Conservation (phyloP, 2,888 invertebrate genomes). For the Calliopum simillimum region DNA sequence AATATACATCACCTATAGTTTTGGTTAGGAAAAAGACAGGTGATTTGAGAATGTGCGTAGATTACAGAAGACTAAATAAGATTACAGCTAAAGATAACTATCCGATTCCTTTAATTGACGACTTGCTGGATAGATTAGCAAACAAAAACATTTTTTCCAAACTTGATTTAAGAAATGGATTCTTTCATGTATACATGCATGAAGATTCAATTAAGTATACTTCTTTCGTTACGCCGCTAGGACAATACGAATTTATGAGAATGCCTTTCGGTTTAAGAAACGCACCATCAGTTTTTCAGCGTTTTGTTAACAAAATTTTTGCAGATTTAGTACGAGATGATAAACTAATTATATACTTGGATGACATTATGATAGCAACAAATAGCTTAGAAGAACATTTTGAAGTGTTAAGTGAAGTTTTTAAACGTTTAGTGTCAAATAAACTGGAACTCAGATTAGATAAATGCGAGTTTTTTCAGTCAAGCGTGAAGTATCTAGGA, state of each 20-base stretch:
- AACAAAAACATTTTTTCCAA: slow-evolving; percentile 30
- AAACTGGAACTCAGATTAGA: slow-evolving; percentile 16
- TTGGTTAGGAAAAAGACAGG: too few species aligned
- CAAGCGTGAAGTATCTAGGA: slow-evolving; percentile 29
- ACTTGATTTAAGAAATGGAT: slow-evolving; percentile 37
- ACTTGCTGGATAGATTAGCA: slow-evolving; percentile 25
- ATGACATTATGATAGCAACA: slow-evolving; percentile 35
- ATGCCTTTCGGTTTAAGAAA: too few species aligned
- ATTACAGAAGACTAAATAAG: slow-evolving; percentile 33
- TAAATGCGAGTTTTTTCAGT: slow-evolving; percentile 21
- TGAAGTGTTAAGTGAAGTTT: slow-evolving; percentile 24
- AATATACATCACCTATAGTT: slow-evolving; percentile 37
- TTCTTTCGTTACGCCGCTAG: too few species aligned
- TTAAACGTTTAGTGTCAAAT: slow-evolving; percentile 17
- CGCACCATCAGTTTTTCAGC: too few species aligned
- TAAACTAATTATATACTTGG: slow-evolving; percentile 32
- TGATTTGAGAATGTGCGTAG: slow-evolving; percentile 28
- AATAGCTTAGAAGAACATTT: slow-evolving; percentile 18
- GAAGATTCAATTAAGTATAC: too few species aligned
- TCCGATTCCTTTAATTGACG: too few species aligned
- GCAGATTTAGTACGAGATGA: slow-evolving; percentile 23
- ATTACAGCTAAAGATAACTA: slow-evolving; percentile 24
- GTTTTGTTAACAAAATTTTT: too few species aligned
- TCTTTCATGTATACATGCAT: slow-evolving; percentile 27
- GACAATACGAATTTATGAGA: too few species aligned